Conservation (phyloP, 2,888 invertebrate genomes). For the Lymantria dispar region DNA sequence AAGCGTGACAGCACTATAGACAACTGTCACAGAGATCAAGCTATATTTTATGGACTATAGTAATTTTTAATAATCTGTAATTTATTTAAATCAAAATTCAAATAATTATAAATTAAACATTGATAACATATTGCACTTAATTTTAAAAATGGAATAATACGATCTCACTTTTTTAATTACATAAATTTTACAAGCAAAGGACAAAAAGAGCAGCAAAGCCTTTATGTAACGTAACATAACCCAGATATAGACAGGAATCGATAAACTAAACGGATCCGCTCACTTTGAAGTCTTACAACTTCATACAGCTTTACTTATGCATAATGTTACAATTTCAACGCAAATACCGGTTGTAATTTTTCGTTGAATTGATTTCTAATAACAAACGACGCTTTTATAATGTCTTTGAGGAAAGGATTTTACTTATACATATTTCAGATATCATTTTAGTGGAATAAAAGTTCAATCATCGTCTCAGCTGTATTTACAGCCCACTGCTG, state of each 20-base stretch:
- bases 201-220: background rate
- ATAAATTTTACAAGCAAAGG: background rate
- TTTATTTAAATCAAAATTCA: too few species aligned
- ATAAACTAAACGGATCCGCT: slow-evolving; percentile 27
- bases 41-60: too few species aligned
- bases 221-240: slow-evolving; percentile 8
- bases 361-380: slow-evolving; percentile 28
- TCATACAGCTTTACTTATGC: slow-evolving; percentile 18
- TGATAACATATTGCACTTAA: background rate
- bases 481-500: too few species aligned
- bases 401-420: background rate
- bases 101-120: too few species aligned
- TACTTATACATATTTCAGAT: background rate
- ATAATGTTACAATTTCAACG: slow-evolving; percentile 26
- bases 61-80: too few species aligned
- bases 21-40: too few species aligned
- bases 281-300: slow-evolving; percentile 27
- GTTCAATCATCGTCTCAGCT: too few species aligned
- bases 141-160: background rate
- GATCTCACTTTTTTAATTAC: background rate
- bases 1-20: too few species aligned
- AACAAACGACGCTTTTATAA: slow-evolving; percentile 21
- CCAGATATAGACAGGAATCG: slow-evolving; percentile 14
- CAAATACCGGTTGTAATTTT: slow-evolving; percentile 19
- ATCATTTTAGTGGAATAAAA: too few species aligned